These are phyloP conservation scores for Zaprionus kolodkinae DNA, from an alignment of 1,140 invertebrate species.

Conservation along the genomic window DNA sequence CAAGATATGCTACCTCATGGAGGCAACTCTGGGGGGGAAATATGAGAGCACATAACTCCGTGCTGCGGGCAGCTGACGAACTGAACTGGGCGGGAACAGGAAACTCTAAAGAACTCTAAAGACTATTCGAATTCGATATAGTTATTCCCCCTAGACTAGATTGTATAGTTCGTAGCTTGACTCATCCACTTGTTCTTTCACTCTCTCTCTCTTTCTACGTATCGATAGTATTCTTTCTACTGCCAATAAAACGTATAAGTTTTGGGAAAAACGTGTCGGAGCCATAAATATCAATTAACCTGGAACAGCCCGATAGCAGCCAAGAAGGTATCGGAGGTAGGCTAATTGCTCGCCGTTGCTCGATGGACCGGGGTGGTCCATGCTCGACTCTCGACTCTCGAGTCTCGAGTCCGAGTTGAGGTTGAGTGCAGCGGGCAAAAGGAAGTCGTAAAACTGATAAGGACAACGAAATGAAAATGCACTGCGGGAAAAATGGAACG, in stretches of 20 bases:
- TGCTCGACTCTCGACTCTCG: background rate
- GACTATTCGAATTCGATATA: background rate
- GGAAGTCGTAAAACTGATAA: constrained; percentile 79
- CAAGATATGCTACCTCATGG: constrained; percentile 72
- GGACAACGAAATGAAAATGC: constrained; percentile 49
- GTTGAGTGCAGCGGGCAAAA: constrained; percentile 24
- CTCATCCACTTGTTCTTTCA: background rate
- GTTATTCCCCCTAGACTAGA: background rate
- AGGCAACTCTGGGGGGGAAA: constrained; percentile 64
- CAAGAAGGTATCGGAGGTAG: constrained; percentile 37
- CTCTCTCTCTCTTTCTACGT: background rate
- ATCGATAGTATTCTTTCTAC: constrained; percentile 1
- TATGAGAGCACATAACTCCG: constrained; percentile 64
- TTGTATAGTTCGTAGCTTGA: background rate
- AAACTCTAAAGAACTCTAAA: background rate
- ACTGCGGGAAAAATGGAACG: constrained; percentile 36
- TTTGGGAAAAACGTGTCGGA: constrained; percentile 59
- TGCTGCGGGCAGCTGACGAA: constrained; percentile 48
- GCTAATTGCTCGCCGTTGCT: constrained; percentile 58
- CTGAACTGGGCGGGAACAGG: constrained; percentile 1
- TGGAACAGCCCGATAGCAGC: constrained; percentile 52
- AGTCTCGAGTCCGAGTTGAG: background rate
- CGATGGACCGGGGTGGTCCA: constrained; percentile 51
- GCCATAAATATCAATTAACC: constrained; percentile 75
- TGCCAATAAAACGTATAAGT: constrained; percentile 25